Evolutionary conservation across 2,888 invertebrate genomes (phyloP).

Genomic region (Emesis furor): DNA sequence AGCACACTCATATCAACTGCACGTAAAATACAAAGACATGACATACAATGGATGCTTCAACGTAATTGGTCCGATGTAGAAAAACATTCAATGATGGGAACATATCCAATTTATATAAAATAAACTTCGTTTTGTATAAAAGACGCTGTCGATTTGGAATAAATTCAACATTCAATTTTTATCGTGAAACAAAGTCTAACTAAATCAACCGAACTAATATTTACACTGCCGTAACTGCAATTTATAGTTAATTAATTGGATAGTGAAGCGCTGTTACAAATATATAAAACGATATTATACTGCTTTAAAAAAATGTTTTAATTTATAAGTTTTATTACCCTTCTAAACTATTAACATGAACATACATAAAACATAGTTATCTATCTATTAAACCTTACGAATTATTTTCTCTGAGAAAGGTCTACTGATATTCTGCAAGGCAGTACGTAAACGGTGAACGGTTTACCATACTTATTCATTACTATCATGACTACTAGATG

Average conservation of each 20-base stretch:
- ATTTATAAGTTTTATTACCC: too few species aligned
- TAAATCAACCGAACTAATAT: slow-evolving; percentile 1
- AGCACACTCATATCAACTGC: not conserved
- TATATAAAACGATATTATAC: not conserved
- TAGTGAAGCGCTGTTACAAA: not conserved
- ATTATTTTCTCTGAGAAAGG: too few species aligned
- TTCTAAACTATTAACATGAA: too few species aligned
- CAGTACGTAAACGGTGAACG: too few species aligned
- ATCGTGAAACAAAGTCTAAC: not conserved
- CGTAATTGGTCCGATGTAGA: not conserved
- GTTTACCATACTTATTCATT: too few species aligned
- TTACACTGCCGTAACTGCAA: not conserved
- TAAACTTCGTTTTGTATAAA: not conserved
- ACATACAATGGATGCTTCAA: slow-evolving; percentile 1
- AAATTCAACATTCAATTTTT: not conserved
- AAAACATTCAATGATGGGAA: not conserved
- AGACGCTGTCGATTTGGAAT: not conserved
- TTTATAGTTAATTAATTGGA: not conserved
- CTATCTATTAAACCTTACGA: too few species aligned
- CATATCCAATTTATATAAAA: not conserved
- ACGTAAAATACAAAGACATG: slow-evolving; percentile 3
- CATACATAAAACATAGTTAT: too few species aligned
- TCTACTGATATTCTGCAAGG: too few species aligned
- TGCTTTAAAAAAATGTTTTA: too few species aligned
- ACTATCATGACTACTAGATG: too few species aligned